Evolutionary conservation across 2,888 invertebrate genomes (phyloP).

Genomic region (Leptinotarsa rubiginosa): DNA sequence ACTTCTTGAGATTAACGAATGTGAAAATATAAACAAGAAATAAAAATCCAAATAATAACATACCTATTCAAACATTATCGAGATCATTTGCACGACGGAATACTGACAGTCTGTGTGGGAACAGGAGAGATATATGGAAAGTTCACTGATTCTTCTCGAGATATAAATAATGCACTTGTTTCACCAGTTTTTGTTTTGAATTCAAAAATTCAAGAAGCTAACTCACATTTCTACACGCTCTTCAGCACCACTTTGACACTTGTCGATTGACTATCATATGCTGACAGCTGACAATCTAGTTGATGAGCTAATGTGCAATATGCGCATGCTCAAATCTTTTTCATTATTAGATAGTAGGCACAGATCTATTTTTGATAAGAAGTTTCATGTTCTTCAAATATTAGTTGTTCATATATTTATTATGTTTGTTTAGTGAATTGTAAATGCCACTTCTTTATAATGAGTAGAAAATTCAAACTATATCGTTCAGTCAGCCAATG

Average conservation of each 20-base stretch:
- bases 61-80: conserved; percentile 6
- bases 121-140: neutral
- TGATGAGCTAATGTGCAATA: neutral
- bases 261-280: neutral
- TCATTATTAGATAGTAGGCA: too few relatives aligned
- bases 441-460: too few relatives aligned
- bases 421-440: too few relatives aligned
- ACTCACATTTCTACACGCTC: neutral
- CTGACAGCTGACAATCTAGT: conserved; percentile 12
- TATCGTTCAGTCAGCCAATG: too few relatives aligned
- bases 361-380: too few relatives aligned
- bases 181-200: conserved; percentile 17
- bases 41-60: conserved; percentile 3
- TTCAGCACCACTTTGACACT: neutral
- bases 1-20: neutral
- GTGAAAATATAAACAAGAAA: conserved; percentile 9
- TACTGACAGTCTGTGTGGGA: neutral
- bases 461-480: too few relatives aligned
- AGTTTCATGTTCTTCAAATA: too few relatives aligned
- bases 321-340: too few relatives aligned
- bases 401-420: too few relatives aligned
- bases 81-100: conserved; percentile 9
- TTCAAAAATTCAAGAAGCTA: conserved; percentile 1
- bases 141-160: neutral
- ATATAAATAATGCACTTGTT: conserved; percentile 2